Evolutionary conservation across 2,113 vertebrate species (phyloP).

Genomic region (Vulpes vulpes): DNA sequence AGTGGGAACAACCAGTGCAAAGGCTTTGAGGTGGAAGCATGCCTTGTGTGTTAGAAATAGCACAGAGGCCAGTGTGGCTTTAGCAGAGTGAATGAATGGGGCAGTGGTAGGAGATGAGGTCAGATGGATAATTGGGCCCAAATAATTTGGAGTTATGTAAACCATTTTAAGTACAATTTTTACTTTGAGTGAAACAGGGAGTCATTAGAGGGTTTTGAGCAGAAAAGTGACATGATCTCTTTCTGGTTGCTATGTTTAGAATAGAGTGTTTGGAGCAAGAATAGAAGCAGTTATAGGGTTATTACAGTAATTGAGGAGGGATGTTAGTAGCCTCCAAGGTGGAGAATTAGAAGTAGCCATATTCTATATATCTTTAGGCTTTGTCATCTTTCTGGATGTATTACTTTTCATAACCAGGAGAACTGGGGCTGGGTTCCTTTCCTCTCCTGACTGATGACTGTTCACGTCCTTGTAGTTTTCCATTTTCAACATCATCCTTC

Average conservation of each 20-base stretch:
- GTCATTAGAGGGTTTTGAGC: conserved; percentile 41
- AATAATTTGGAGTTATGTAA: neutral
- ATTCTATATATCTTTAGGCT: neutral
- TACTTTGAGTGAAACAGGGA: conserved; percentile 41
- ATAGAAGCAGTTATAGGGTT: conserved; percentile 2
- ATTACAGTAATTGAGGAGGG: conserved; percentile 42
- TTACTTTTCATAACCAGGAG: too few relatives aligned
- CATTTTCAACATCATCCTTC: too few relatives aligned
- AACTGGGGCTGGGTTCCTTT: too few relatives aligned
- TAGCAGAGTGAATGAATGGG: neutral
- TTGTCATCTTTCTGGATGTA: too few relatives aligned
- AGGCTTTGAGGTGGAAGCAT: neutral
- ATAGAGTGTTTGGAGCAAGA: neutral
- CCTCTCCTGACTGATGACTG: too few relatives aligned
- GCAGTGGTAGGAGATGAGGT: neutral
- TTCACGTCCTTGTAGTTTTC: too few relatives aligned
- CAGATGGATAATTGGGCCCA: neutral
- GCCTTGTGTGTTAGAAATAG: neutral
- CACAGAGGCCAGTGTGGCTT: neutral
- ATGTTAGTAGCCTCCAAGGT: neutral
- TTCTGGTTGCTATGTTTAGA: conserved; percentile 4
- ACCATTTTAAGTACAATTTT: conserved; percentile 51
- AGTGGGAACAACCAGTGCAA: neutral
- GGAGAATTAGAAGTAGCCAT: neutral
- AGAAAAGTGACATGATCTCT: conserved; percentile 5